A percentile compares a stretch with the other conserved stretches of the same genome.
Evolutionary conservation across 1,140 invertebrate genomes (phyloP).

Genomic region (Leptopilina boulardi): DNA sequence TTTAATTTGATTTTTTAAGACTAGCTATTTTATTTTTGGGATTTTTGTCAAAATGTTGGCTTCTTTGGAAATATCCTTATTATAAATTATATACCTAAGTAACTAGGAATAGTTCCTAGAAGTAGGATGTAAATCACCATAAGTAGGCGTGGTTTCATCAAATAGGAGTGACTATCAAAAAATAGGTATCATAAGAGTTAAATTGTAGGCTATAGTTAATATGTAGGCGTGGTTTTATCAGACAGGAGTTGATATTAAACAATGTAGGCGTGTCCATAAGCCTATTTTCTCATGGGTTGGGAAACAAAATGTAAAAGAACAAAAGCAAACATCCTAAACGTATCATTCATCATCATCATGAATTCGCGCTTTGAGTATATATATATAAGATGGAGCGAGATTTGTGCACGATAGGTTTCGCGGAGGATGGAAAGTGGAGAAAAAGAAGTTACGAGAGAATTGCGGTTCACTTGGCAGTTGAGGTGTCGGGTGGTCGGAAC

Average conservation of each 20-base stretch:
- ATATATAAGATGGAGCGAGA: conserved; percentile 29
- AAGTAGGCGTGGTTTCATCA: neutral
- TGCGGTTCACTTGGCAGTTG: conserved; percentile 65
- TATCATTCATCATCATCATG: neutral
- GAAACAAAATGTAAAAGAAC: neutral
- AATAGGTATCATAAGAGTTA: neutral
- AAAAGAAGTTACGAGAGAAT: conserved; percentile 66
- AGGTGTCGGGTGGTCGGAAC: conserved; percentile 74
- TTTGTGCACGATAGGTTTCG: neutral
- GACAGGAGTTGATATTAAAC: too few species aligned
- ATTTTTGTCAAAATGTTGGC: too few species aligned
- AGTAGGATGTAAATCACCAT: neutral
- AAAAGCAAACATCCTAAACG: neutral
- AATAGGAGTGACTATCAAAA: neutral
- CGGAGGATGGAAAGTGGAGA: conserved; percentile 24
- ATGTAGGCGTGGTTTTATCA: neutral
- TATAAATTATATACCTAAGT: too few species aligned
- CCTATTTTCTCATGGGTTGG: neutral
- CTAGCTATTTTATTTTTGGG: too few species aligned
- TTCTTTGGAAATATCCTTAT: too few species aligned
- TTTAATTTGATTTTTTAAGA: too few species aligned
- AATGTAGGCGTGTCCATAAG: neutral
- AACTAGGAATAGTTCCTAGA: too few species aligned
- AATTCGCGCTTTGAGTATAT: conserved; percentile 18
- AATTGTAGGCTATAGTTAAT: too few species aligned